A percentile compares a stretch with the other conserved stretches of the same genome.
Evolutionary conservation across 2,888 invertebrate species (phyloP).

Genomic region (Podabrus alpinus): DNA sequence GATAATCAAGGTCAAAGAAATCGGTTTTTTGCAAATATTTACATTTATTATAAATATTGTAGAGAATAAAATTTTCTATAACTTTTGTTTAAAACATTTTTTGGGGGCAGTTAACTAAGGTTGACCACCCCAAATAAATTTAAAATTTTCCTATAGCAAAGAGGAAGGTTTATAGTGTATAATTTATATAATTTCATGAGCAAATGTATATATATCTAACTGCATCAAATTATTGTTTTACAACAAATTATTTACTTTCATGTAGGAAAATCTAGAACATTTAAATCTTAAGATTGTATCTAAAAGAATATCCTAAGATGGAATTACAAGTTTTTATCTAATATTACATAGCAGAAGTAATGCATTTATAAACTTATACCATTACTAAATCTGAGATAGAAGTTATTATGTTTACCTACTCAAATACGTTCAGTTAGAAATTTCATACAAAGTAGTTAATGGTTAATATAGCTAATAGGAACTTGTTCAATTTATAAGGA

Average conservation of each 20-base stretch:
- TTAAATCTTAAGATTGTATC: background rate
- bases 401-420: background rate
- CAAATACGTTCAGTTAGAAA: background rate
- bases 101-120: no score
- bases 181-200: no score
- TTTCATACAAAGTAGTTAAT: background rate
- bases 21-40: no score
- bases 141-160: no score
- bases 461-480: background rate
- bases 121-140: no score
- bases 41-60: no score
- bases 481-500: background rate
- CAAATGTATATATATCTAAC: no score
- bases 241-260: background rate
- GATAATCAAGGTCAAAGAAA: no score
- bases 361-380: background rate
- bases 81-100: no score
- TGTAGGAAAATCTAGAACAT: background rate
- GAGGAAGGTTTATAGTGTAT: no score
- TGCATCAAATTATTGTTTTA: background rate
- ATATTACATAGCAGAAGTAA: background rate
- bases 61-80: no score
- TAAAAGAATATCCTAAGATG: background rate
- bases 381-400: background rate
- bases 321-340: background rate